Evolutionary conservation across 2,113 vertebrate genomes (phyloP).

Genomic region (Brienomyrus brachyistius): DNA sequence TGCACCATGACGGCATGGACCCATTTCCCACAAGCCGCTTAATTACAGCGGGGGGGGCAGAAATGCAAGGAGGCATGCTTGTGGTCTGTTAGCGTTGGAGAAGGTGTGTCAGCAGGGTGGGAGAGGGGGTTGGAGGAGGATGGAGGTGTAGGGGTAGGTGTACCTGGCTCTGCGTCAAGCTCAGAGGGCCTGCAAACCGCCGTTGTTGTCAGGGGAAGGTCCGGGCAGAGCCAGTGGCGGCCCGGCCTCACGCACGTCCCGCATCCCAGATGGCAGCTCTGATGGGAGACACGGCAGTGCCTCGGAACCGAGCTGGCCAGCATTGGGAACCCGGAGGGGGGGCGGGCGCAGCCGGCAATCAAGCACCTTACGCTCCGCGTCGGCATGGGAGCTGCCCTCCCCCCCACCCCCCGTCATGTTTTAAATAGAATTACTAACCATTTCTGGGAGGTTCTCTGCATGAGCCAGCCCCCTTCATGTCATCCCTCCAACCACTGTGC

Average conservation of each 20-base stretch:
- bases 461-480: neutral
- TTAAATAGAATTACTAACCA: neutral
- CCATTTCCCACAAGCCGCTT: neutral
- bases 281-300: neutral
- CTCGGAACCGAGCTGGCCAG: neutral
- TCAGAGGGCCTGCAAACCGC: neutral
- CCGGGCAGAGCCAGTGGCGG: neutral
- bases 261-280: neutral
- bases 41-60: neutral
- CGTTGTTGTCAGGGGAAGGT: neutral
- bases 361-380: neutral
- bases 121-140: neutral
- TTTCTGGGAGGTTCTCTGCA: neutral
- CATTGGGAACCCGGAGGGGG: neutral
- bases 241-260: neutral
- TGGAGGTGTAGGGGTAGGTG: neutral
- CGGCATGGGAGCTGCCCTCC: neutral
- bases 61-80: neutral
- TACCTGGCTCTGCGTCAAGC: neutral
- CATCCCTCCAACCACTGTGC: neutral
- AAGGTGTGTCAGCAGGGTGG: neutral
- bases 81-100: neutral
- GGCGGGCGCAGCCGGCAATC: neutral
- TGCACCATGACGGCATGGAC: neutral
- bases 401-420: neutral